These are phyloP conservation scores for Herminia tarsipennalis DNA, from an alignment of 2,888 invertebrate genomes.

Conservation along the genomic window DNA sequence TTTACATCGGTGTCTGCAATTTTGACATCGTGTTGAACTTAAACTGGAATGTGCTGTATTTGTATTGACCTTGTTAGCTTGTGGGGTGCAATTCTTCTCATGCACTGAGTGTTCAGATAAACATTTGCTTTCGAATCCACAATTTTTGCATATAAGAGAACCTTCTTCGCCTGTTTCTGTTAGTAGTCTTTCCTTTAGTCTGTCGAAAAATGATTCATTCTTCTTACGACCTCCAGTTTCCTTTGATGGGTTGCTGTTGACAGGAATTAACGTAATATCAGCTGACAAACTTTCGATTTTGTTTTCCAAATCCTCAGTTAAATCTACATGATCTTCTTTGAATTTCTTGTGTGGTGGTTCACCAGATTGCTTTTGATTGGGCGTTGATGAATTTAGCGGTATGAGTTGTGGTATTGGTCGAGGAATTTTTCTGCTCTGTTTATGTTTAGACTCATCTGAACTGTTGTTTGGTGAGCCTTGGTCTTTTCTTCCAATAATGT, in stretches of 20 bases:
- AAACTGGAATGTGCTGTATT: slow-evolving; percentile 77
- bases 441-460: slow-evolving; percentile 63
- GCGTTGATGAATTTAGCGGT: slow-evolving; percentile 86
- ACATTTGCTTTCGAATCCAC: slow-evolving; percentile 92
- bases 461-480: slow-evolving; percentile 53
- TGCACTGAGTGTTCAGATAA: slow-evolving; percentile 93
- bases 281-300: slow-evolving; percentile 56
- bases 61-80: slow-evolving; percentile 68
- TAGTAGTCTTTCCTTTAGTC: slow-evolving; percentile 90
- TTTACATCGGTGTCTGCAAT: slow-evolving; percentile 94
- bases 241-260: slow-evolving; percentile 49
- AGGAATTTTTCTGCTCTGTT: slow-evolving; percentile 69
- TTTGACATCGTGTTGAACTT: slow-evolving; percentile 93
- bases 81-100: slow-evolving; percentile 87
- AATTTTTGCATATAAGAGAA: slow-evolving; percentile 88
- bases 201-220: slow-evolving; percentile 93
- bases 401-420: slow-evolving; percentile 92
- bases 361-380: slow-evolving; percentile 71
- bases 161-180: slow-evolving; percentile 87
- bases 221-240: slow-evolving; percentile 82
- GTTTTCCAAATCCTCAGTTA: slow-evolving; percentile 31
- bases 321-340: slow-evolving; percentile 58
- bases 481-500: slow-evolving; percentile 55
- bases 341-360: slow-evolving; percentile 78
- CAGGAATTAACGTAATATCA: slow-evolving; percentile 65